These are phyloP conservation scores for Belonocnema kinseyi DNA, from an alignment of 1,140 invertebrate species.

Conservation along the genomic window DNA sequence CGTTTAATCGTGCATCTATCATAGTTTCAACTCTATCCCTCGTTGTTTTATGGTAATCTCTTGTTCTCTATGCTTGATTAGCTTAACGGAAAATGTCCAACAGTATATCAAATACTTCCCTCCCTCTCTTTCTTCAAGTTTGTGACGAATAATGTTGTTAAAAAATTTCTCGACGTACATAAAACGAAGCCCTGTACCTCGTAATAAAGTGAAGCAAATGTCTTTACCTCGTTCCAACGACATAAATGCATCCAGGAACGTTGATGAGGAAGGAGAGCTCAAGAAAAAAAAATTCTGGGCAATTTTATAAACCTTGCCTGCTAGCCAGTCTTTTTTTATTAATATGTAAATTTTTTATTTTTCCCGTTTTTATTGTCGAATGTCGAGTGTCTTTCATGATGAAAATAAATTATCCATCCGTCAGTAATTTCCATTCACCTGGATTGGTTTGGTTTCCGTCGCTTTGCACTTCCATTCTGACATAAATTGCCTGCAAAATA, in stretches of 20 bases:
- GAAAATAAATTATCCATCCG: slow-evolving; percentile 7
- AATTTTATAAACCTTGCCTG: background rate
- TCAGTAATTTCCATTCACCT: background rate
- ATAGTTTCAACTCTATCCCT: slow-evolving; percentile 26
- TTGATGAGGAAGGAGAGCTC: background rate
- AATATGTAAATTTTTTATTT: background rate
- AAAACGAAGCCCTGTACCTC: background rate
- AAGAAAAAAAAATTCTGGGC: background rate
- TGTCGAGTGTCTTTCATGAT: background rate
- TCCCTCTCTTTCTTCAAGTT: background rate
- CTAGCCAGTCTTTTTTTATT: background rate
- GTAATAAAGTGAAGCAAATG: slow-evolving; percentile 29
- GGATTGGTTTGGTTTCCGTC: slow-evolving; percentile 2
- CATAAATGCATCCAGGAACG: background rate
- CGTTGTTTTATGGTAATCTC: slow-evolving; percentile 7
- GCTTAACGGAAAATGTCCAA: slow-evolving; percentile 22
- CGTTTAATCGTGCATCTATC: slow-evolving; percentile 27
- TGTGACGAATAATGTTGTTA: slow-evolving; percentile 1
- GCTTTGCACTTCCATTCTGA: slow-evolving; percentile 23
- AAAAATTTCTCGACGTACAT: slow-evolving; percentile 2
- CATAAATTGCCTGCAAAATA: slow-evolving; percentile 28
- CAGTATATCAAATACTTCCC: slow-evolving; percentile 16
- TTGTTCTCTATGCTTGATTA: slow-evolving; percentile 27
- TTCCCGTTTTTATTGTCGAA: background rate
- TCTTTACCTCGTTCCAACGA: slow-evolving; percentile 3